Percentiles rank a stretch among this genome's conserved stretches.
phyloP scores from a whole-genome alignment of 2,797 vertebrate genomes.

The Babyrousa celebensis region DNA sequence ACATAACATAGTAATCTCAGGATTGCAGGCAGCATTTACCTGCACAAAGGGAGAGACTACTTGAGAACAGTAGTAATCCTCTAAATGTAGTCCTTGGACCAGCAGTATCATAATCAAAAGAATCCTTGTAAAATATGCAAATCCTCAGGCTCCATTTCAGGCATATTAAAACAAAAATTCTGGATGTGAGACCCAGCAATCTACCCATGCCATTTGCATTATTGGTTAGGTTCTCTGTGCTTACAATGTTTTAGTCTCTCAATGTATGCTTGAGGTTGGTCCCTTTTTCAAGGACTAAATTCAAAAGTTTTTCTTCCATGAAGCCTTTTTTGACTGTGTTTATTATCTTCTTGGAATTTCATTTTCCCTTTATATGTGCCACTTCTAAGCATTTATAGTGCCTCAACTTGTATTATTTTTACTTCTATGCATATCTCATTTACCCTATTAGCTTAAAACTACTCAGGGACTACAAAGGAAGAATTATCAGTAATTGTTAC shows the following conservation, averaged over 20 bases:
- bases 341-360: neutral
- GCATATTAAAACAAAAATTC: neutral
- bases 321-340: neutral
- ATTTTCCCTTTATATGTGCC: neutral
- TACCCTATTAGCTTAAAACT: neutral
- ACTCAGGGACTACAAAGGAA: neutral
- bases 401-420: neutral
- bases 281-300: neutral
- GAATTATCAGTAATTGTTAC: neutral
- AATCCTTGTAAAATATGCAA: neutral
- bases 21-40: neutral
- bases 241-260: neutral
- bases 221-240: neutral
- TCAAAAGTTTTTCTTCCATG: neutral
- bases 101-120: neutral
- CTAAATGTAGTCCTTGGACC: neutral
- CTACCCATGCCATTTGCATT: neutral
- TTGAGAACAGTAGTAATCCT: neutral
- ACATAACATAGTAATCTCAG: neutral
- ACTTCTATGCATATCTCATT: constrained; percentile 15
- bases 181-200: neutral
- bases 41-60: neutral
- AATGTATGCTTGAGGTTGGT: neutral
- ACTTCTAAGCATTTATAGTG: constrained; percentile 3
- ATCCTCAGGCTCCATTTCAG: neutral